Evolutionary conservation across 2,797 vertebrate genomes (phyloP).

Genomic region (Sebastes hubbsi): DNA sequence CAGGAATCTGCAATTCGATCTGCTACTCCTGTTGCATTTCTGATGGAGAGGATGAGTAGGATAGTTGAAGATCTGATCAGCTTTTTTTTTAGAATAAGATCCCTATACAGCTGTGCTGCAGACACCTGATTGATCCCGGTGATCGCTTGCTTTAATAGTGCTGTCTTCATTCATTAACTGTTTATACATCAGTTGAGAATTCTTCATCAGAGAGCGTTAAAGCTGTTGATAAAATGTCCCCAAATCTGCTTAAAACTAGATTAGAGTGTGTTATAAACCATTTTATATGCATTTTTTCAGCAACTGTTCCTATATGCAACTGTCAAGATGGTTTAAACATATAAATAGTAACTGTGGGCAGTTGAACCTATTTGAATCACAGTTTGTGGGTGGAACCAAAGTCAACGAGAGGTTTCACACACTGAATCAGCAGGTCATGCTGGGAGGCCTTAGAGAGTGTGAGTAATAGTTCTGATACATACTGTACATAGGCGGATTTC

Average conservation of each 20-base stretch:
- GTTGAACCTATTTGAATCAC: slow-evolving; percentile 42
- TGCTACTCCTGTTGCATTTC: accelerated
- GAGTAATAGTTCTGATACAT: slow-evolving; percentile 52
- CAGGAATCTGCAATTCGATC: too few species aligned
- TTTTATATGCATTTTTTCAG: neutral
- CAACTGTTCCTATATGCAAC: slow-evolving; percentile 6
- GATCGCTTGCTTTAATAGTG: too few species aligned
- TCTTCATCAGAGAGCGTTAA: neutral
- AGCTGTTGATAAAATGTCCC: neutral
- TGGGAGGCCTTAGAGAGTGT: slow-evolving; percentile 38
- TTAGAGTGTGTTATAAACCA: neutral
- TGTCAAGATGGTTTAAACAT: slow-evolving; percentile 26
- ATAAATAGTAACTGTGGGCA: slow-evolving; percentile 34
- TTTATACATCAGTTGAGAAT: neutral
- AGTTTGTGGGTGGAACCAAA: slow-evolving; percentile 55
- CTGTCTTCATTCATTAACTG: neutral
- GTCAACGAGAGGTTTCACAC: slow-evolving; percentile 39
- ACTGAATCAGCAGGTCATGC: slow-evolving; percentile 47
- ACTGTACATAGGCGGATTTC: slow-evolving; percentile 24
- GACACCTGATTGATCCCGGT: too few species aligned
- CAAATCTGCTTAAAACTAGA: neutral
- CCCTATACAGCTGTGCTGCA: too few species aligned
- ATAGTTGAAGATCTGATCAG: too few species aligned
- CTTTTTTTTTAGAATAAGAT: too few species aligned
- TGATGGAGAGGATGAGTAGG: too few species aligned